A percentile compares a stretch with the other conserved stretches of the same genome.
phyloP scores from a whole-genome alignment of 2,797 vertebrate genomes.

The Poeciliopsis turneri region DNA sequence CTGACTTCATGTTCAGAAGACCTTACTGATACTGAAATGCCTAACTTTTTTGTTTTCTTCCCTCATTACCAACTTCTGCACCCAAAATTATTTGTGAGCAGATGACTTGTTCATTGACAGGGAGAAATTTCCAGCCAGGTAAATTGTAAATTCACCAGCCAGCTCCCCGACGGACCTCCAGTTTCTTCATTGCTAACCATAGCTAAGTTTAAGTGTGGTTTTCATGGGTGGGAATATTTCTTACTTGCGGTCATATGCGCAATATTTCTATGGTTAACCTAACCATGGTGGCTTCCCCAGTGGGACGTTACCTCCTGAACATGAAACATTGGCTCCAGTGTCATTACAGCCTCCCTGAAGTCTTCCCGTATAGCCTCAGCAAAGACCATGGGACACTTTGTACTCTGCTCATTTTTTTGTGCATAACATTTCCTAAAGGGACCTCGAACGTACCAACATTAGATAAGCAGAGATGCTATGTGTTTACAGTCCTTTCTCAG shows the following conservation, averaged over 20 bases:
- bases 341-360: conserved; percentile 57
- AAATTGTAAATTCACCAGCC: background rate
- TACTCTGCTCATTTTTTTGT: conserved; percentile 43
- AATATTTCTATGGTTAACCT: conserved; percentile 52
- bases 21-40: background rate
- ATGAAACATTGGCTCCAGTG: conserved; percentile 54
- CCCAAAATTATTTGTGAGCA: background rate
- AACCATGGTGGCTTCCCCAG: conserved; percentile 57
- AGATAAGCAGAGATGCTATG: conserved; percentile 68
- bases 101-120: conserved; percentile 30
- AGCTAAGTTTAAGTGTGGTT: conserved; percentile 50
- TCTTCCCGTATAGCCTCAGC: conserved; percentile 40
- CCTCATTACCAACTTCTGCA: background rate
- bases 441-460: conserved; percentile 61
- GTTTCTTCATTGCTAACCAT: conserved; percentile 41
- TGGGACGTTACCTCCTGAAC: conserved; percentile 57
- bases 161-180: background rate
- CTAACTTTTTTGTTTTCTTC: background rate
- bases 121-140: conserved; percentile 19
- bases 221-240: conserved; percentile 44
- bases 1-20: background rate
- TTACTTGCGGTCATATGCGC: conserved; percentile 47
- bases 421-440: conserved; percentile 60
- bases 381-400: conserved; percentile 52
- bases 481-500: conserved; percentile 77